Evolutionary conservation across 2,113 vertebrate species (phyloP), one percentile per base, ranked within the genome.

Genomic region (Dicentrarchus labrax): DNA sequence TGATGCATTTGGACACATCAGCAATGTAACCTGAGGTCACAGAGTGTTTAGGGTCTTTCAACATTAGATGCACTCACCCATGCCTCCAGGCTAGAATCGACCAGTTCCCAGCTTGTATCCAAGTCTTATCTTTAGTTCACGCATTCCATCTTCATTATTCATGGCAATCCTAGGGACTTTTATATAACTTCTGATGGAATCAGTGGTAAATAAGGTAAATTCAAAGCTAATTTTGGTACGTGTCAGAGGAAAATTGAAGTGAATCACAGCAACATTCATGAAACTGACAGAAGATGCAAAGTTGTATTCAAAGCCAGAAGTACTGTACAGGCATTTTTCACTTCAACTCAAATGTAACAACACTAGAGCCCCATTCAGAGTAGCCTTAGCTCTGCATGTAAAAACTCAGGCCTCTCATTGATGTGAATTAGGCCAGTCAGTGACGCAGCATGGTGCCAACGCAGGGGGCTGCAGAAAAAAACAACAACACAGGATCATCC

Each of bases 11-110:
- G 80, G 73, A 76, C 78, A 70, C 68, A 76, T 85, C 80, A 76
- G 65, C 16, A 11, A 50, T 77, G 78, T 82, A 79, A 86, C 72
- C 47, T 69, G 69, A 87, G 88, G 85, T 84, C 76, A 81, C 19
- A 8, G 21, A 69, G 71, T 84, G 48, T 82, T 85, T 73, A 83
- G 57, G 62, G 67, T 86, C 61, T 70, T 84, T 82, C 65, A 89
- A 47, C 81, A 72, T 88, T 62, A 80, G 72, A 82, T 54, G 56
- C 53, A 54, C 51, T 84, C 57, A 39, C 48, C 48, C 21, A 68
- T 74, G 76, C 81, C 84, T 85, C 38, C 24, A 45, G 82, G 84
- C 75, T 53, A 17, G 17, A 80, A 82, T 80, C 43, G 22, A 86
- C 79, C 68, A 75, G 53, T 53, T 87, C 24, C 8, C 62, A 39